Evolutionary conservation across 2,888 invertebrate species (phyloP).

Genomic region (Sphaerophoria taeniata): DNA sequence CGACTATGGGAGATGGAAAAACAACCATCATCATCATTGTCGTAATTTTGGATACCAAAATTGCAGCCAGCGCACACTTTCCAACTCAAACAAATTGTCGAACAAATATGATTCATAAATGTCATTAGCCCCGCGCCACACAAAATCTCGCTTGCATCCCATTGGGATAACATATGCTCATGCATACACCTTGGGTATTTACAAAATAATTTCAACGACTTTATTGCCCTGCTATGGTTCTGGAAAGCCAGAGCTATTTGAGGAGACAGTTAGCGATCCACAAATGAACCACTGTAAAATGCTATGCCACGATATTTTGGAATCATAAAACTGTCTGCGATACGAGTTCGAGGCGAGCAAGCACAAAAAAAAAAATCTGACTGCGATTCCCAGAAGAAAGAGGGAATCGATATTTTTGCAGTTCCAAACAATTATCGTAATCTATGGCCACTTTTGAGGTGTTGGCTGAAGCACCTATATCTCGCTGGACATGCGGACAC

Average conservation of each 20-base stretch:
- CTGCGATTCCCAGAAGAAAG: conserved; percentile 23
- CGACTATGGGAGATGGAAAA: not conserved
- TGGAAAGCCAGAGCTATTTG: not conserved
- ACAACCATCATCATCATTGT: conserved; percentile 10
- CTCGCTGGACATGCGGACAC: conserved; percentile 1
- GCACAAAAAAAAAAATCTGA: not conserved
- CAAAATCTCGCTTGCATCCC: not conserved
- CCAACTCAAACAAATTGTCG: conserved; percentile 61
- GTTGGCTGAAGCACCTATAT: conserved; percentile 54
- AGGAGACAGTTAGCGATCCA: conserved; percentile 49
- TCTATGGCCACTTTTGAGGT: conserved; percentile 65
- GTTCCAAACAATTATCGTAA: conserved; percentile 61
- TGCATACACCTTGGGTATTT: conserved; percentile 58
- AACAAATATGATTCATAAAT: conserved; percentile 64
- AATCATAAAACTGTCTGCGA: conserved; percentile 69
- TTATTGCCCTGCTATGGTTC: conserved; percentile 40
- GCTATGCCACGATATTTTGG: conserved; percentile 56
- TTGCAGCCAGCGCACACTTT: conserved; percentile 14
- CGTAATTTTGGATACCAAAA: not conserved
- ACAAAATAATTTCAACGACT: conserved; percentile 65
- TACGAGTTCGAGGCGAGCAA: conserved; percentile 50
- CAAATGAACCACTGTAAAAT: conserved; percentile 51
- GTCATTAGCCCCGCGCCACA: conserved; percentile 43
- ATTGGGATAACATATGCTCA: conserved; percentile 7
- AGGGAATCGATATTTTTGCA: conserved; percentile 50